Conservation (phyloP, 1,140 invertebrate species). For the Pararge aegeria region DNA sequence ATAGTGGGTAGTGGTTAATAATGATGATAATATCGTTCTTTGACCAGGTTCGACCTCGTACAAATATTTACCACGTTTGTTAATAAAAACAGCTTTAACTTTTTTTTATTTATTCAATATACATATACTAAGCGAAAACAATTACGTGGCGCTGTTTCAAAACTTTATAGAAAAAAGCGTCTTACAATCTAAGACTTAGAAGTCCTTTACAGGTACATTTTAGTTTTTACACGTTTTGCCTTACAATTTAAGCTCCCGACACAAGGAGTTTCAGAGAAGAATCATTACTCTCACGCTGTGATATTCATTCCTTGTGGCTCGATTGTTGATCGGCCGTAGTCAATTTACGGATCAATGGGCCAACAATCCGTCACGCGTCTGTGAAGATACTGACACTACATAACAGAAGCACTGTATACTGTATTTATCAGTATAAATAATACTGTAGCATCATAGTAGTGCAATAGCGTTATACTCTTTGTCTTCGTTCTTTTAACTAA, state of each 20-base stretch:
- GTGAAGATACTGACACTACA: conserved; percentile 9
- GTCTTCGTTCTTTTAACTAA: no score
- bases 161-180: background rate
- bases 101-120: no score
- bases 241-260: background rate
- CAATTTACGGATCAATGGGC: conserved; percentile 43
- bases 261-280: conserved; percentile 2
- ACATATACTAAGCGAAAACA: background rate
- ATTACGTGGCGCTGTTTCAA: background rate
- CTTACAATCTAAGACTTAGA: background rate
- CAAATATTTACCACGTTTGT: no score
- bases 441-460: no score
- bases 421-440: background rate
- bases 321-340: conserved; percentile 28
- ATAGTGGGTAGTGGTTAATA: no score
- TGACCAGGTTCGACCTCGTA: no score
- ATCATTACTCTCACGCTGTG: conserved; percentile 34
- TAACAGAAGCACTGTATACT: background rate
- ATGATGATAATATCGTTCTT: no score
- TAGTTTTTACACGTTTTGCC: background rate
- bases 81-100: no score
- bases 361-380: conserved; percentile 45
- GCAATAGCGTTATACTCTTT: no score
- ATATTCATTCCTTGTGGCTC: conserved; percentile 18
- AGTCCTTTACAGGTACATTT: background rate